Percentiles rank a stretch among this genome's conserved stretches.
These are phyloP conservation scores for Polyommatus icarus DNA, from an alignment of 2,888 invertebrate species.

Conservation along the genomic window DNA sequence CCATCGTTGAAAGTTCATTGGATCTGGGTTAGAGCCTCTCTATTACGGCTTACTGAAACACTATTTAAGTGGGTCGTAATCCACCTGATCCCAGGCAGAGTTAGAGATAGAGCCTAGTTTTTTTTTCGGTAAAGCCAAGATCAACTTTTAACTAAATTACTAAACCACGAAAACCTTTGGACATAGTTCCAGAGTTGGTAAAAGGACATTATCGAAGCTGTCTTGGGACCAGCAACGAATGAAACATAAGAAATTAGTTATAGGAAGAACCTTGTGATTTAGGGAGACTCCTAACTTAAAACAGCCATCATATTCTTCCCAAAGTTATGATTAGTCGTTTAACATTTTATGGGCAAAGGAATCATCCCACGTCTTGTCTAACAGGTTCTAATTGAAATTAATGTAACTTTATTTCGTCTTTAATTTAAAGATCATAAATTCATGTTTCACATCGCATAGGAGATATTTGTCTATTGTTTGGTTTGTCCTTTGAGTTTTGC, in stretches of 20 bases:
- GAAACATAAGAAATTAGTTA: too few relatives aligned
- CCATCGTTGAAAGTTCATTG: constrained; percentile 19
- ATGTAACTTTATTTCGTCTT: constrained; percentile 6
- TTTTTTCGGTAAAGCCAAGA: neutral
- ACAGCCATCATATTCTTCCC: neutral
- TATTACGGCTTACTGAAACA: neutral
- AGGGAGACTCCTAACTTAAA: neutral
- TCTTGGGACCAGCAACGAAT: neutral
- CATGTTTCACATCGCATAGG: neutral
- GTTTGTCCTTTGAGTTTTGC: neutral
- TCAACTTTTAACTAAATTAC: neutral
- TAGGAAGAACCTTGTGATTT: too few relatives aligned
- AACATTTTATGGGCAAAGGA: neutral
- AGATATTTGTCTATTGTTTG: neutral
- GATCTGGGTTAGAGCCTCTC: constrained; percentile 8
- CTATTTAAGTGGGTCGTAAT: neutral
- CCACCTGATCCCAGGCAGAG: neutral
- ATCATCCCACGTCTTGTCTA: neutral
- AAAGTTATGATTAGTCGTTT: neutral
- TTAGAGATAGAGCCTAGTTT: neutral
- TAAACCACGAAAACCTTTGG: too few relatives aligned
- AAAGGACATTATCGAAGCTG: neutral
- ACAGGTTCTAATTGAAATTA: neutral
- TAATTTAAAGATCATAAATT: constrained; percentile 9
- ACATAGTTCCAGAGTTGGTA: too few relatives aligned